Evolutionary conservation across 2,797 vertebrate genomes (phyloP), one percentile per base, ranked within the genome.

Genomic region (Lagocephalus sceleratus): DNA sequence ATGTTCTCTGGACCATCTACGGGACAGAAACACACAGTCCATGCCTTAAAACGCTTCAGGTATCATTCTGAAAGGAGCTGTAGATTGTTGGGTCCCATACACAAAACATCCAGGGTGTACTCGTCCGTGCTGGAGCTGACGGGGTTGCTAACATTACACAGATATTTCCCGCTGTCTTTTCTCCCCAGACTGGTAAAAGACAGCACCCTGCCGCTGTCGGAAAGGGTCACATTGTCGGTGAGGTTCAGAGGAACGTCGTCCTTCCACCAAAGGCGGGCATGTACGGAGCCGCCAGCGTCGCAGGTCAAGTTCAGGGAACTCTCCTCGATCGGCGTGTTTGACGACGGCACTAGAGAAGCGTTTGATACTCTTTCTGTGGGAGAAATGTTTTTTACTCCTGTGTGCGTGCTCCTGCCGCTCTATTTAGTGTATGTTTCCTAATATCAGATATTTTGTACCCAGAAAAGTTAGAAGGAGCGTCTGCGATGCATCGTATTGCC

Each of bases 1-100:
- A 83, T 68, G 10, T 56, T 50, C 0, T 84, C 81, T 51, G 84
- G 87, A 63, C 87, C 85, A 73, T 78, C 87, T 89, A 74, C 59
- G 82, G 57, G 23, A 32, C n/a, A 47, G 42, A 15, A 6, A 14
- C 3, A 15, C 9, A n/a, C 12, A n/a, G 16, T 14, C n/a, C 3
- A 17, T 40, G 5, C 8, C 1, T 49, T 14, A 48, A 23, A 23
- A 38, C 2, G 19, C 19, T 25, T 41, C n/a, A 5, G 10, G 2
- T 6, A 38, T 3, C 29, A 5, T 43, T 43, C 9, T 43, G 41
- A 23, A 23, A 12, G 22, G 12, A 15, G 5, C 12, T 40, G 20
- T 39, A 21, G 12, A 52, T 8, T 2, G 8, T 17, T 19, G 46
- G 46, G 25, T 51, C n/a, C 76, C 84, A 63, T 66, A 88, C 84